phyloP scores from a whole-genome alignment of 2,888 invertebrate species.

The Nebria salina region DNA sequence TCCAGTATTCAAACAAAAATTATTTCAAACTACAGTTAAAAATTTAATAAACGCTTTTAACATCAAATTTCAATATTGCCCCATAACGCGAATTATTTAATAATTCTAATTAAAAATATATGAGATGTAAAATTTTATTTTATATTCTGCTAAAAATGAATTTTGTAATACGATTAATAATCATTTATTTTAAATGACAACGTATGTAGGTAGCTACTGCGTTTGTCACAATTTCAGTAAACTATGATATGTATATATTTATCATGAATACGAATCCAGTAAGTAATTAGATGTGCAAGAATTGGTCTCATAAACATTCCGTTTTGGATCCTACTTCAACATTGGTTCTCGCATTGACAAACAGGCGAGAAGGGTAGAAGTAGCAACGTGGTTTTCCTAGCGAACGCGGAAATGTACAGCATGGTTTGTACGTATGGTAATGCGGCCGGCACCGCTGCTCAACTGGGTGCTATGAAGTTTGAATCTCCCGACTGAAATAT shows the following conservation, averaged over 20 bases:
- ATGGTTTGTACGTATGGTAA: slow-evolving; percentile 3
- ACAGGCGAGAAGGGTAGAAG: background rate
- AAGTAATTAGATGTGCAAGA: background rate
- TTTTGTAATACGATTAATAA: too few species aligned
- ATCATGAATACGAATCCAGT: background rate
- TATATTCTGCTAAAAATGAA: too few species aligned
- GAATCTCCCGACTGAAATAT: slow-evolving; percentile 12
- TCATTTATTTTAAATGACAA: too few species aligned
- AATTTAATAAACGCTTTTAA: too few species aligned
- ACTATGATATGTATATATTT: background rate
- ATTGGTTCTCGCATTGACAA: background rate
- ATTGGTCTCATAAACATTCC: background rate
- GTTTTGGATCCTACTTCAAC: background rate
- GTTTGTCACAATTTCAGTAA: too few species aligned
- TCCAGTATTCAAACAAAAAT: background rate
- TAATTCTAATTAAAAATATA: too few species aligned
- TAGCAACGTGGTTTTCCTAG: background rate
- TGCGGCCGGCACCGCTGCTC: background rate
- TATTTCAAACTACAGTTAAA: too few species aligned
- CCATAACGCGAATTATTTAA: too few species aligned
- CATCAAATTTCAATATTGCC: too few species aligned
- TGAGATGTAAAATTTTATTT: too few species aligned
- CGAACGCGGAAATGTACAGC: background rate
- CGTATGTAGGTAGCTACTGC: too few species aligned
- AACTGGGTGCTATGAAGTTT: slow-evolving; percentile 9